Conservation (phyloP, 2,888 invertebrate genomes). For the Orthosia cruda region DNA sequence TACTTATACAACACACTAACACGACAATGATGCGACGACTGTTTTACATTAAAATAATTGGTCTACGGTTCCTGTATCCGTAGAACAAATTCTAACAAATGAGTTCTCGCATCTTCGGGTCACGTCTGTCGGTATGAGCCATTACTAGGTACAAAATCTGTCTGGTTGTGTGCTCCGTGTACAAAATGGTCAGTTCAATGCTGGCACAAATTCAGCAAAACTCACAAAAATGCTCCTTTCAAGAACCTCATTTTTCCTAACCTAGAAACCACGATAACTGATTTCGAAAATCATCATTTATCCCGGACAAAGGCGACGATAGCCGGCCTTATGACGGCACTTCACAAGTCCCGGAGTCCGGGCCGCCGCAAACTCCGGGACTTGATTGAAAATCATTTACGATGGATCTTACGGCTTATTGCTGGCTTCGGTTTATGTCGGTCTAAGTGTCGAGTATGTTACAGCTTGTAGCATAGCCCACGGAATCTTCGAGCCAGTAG, state of each 20-base stretch:
- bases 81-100: no score
- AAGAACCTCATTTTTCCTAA: not conserved
- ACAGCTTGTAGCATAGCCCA: not conserved
- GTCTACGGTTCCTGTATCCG: no score
- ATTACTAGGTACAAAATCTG: no score
- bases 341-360: conserved; percentile 25
- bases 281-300: conserved; percentile 39
- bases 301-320: conserved; percentile 53
- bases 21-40: no score
- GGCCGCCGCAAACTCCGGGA: conserved; percentile 20
- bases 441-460: conserved; percentile 23
- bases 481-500: no score
- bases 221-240: not conserved
- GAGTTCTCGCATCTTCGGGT: no score
- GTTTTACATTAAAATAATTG: no score
- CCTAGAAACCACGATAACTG: conserved; percentile 8
- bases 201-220: not conserved
- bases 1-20: no score
- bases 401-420: conserved; percentile 51
- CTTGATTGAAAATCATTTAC: conserved; percentile 74
- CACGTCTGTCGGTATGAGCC: no score
- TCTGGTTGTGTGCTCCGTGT: no score
- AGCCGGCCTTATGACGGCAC: conserved; percentile 45
- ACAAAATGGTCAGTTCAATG: not conserved
- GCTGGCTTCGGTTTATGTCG: conserved; percentile 20